Evolutionary conservation across 2,113 vertebrate genomes (phyloP).

Genomic region (Caracal caracal): DNA sequence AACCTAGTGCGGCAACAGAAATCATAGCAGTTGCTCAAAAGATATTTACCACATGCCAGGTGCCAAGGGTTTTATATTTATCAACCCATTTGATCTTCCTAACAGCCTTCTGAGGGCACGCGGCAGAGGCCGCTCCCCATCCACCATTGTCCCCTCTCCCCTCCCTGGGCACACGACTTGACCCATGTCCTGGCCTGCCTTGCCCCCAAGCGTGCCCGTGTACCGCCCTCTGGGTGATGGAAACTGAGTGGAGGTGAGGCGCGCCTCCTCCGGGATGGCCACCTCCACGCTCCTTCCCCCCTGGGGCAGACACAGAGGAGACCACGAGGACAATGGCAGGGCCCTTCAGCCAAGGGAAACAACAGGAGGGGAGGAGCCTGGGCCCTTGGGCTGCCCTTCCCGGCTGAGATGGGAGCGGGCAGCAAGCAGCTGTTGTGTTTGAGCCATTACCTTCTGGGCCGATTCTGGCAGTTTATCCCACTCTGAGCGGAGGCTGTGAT

Average conservation of each 20-base stretch:
- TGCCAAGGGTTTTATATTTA: background rate
- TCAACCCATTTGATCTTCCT: background rate
- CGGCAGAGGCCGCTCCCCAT: background rate
- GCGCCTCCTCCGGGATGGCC: background rate
- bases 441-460: background rate
- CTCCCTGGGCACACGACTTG: background rate
- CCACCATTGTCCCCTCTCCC: accelerated
- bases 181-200: background rate
- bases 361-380: background rate
- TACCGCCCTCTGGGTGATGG: accelerated
- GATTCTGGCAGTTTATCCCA: accelerated
- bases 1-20: background rate
- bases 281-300: no score
- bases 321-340: background rate
- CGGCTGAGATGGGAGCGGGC: accelerated
- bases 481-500: background rate
- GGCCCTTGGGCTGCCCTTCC: background rate
- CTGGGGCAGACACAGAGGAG: background rate
- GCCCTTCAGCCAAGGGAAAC: background rate
- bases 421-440: accelerated
- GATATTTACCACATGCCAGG: background rate
- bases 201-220: background rate
- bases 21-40: accelerated
- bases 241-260: background rate
- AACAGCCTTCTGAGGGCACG: background rate